Conservation (phyloP, 1,140 invertebrate species). For the Nasonia vitripennis region DNA sequence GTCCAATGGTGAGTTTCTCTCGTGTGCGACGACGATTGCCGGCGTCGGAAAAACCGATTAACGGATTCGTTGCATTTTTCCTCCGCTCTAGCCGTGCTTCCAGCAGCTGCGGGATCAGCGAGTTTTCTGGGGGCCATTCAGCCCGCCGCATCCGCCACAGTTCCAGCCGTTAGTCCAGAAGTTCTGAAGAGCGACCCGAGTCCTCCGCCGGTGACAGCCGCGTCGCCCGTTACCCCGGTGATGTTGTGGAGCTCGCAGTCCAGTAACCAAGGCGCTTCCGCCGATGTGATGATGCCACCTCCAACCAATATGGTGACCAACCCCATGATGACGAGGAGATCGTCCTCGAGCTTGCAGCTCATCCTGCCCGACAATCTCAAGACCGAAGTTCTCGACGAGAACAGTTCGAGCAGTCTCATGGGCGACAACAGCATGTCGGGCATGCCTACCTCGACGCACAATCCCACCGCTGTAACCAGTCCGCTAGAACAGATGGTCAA, state of each 20-base stretch:
- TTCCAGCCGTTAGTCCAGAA: conserved; percentile 50
- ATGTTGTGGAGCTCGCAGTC: conserved; percentile 70
- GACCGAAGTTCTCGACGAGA: conserved; percentile 83
- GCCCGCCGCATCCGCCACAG: conserved; percentile 50
- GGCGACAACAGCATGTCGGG: conserved; percentile 74
- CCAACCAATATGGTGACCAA: conserved; percentile 65
- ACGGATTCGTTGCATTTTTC: too few relatives aligned
- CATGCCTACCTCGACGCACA: conserved; percentile 60
- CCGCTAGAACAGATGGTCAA: conserved; percentile 68
- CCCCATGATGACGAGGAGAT: conserved; percentile 63
- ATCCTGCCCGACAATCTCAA: conserved; percentile 77
- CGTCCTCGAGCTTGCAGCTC: conserved; percentile 70
- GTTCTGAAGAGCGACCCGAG: conserved; percentile 68
- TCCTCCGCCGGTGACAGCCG: conserved; percentile 61
- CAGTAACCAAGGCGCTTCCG: conserved; percentile 55
- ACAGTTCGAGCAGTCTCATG: conserved; percentile 78
- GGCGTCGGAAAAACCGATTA: too few relatives aligned
- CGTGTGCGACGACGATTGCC: too few relatives aligned
- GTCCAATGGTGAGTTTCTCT: conserved; percentile 29
- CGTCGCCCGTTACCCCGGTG: conserved; percentile 53
- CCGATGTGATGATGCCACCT: conserved; percentile 73
- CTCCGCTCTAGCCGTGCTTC: not conserved
- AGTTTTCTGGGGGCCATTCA: conserved; percentile 65
- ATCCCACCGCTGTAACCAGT: conserved; percentile 57
- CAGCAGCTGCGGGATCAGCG: conserved; percentile 56